Percentiles rank a stretch among this genome's conserved stretches.
These are phyloP conservation scores for Litocranius walleri DNA, from an alignment of 2,113 vertebrate species.

Conservation along the genomic window DNA sequence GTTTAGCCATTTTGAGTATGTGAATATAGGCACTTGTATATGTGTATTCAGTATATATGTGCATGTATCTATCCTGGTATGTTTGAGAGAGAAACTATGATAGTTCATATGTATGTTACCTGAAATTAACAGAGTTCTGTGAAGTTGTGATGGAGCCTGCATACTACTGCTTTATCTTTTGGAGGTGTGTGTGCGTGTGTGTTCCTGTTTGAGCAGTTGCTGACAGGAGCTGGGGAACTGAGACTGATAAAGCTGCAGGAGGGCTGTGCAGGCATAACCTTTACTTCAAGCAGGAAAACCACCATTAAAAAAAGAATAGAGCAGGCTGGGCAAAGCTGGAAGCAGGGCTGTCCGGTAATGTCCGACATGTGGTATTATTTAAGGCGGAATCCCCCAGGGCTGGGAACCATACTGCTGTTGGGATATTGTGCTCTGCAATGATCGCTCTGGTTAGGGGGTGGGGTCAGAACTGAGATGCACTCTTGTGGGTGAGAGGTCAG, in stretches of 20 bases:
- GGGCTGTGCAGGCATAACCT: conserved; percentile 57
- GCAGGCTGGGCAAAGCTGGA: conserved; percentile 19
- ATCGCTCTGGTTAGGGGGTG: neutral
- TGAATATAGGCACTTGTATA: neutral
- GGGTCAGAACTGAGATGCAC: conserved; percentile 47
- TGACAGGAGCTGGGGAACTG: conserved; percentile 56
- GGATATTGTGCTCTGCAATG: neutral
- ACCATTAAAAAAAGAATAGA: conserved; percentile 24
- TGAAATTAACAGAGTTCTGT: neutral
- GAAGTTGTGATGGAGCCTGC: neutral
- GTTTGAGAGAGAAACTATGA: neutral
- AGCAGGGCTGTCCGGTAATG: conserved; percentile 8
- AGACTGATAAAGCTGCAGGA: conserved; percentile 67
- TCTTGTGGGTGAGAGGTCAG: conserved; percentile 21
- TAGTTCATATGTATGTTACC: neutral
- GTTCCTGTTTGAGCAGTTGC: conserved; percentile 61
- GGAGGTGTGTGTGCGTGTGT: conserved; percentile 35
- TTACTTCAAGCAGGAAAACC: conserved; percentile 47
- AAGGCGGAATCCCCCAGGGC: conserved; percentile 18
- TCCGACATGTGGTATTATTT: conserved; percentile 68
- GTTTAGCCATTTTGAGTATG: neutral
- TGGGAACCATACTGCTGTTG: neutral
- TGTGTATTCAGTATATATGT: neutral
- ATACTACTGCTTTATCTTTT: neutral
- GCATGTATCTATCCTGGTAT: accelerated